Evolutionary conservation across 2,113 vertebrate species (phyloP), one percentile per base, ranked within the genome.

Genomic region (Deroptyus accipitrinus): DNA sequence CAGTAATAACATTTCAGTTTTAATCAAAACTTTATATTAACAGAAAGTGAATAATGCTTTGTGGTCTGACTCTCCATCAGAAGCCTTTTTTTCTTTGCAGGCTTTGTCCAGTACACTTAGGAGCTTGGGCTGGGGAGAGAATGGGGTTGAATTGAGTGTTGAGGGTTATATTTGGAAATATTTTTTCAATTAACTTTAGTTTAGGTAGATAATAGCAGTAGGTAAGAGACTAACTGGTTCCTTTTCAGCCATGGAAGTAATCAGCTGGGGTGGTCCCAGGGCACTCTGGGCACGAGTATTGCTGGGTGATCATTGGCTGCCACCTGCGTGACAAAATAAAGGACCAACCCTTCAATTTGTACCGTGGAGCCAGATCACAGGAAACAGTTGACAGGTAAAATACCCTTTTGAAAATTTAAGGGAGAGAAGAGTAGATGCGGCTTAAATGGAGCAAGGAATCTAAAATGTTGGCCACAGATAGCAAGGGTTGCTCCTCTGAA

Each of bases 181-280:
- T 51, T 86, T 80, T 82, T 25, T 84, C 68, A 27, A 1, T 80
- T 96, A 87, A 90, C 44, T 83, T 61, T 24, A 95, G 95, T 90
- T 95, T 78, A 96, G 96, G 83, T 95, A 97, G 95, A 75, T 93
- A 85, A 83, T 87, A 96, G 97, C 95, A 97, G 19, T 92, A 97
- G 97, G 96, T 97, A 95, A 97, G 97, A 97, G 85, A 97, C 95
- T 96, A 96, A 96, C 92, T 97, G 96, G 89, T 97, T 97, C 97
- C 96, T 96, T 97, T 97, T 97, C 97, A 97, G 97, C 95, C 96
- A 96, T 97, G 97, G 97, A 97, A 97, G 95, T 96, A 94, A 96
- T 97, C 96, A 96, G 80, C 96, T 96, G 96, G 97, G 97, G 96
- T 97, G 96, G 97, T 97, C 94, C 96, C 96, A 92, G 97, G 96